These are phyloP conservation scores for Melanophora roralis DNA, from an alignment of 2,888 invertebrate species.

Conservation along the genomic window DNA sequence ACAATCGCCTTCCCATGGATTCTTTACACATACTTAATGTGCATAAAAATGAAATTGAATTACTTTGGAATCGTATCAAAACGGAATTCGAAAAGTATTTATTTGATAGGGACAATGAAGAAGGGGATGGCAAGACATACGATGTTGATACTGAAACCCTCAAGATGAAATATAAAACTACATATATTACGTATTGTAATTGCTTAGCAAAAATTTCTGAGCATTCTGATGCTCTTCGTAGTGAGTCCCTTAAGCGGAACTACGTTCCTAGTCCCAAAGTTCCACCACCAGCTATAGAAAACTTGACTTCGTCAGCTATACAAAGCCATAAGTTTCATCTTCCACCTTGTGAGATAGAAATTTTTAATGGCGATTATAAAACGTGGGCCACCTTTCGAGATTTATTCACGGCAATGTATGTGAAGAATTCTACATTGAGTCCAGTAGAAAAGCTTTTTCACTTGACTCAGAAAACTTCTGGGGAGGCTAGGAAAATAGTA, in stretches of 20 bases:
- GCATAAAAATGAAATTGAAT: neutral
- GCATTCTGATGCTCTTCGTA: neutral
- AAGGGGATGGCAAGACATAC: neutral
- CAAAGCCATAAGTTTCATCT: neutral
- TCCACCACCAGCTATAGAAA: neutral
- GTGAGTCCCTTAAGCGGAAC: neutral
- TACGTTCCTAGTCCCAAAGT: neutral
- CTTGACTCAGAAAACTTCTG: constrained; percentile 2
- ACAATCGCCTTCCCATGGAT: neutral
- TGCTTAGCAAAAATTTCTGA: neutral
- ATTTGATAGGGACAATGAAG: neutral
- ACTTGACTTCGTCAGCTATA: neutral
- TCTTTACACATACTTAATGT: neutral
- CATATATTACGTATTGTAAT: neutral
- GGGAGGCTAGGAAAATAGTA: neutral
- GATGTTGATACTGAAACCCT: neutral
- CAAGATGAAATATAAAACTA: neutral
- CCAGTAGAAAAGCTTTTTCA: constrained; percentile 3
- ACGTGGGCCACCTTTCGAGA: constrained; percentile 45
- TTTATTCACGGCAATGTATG: constrained; percentile 44
- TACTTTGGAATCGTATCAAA: neutral
- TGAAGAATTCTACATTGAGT: constrained; percentile 9
- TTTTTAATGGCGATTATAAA: neutral
- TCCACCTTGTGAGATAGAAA: neutral
- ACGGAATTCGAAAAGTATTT: neutral